phyloP scores from a whole-genome alignment of 35 echinoderm and acorn worm genomes.

The Nesometra sesokonis region DNA sequence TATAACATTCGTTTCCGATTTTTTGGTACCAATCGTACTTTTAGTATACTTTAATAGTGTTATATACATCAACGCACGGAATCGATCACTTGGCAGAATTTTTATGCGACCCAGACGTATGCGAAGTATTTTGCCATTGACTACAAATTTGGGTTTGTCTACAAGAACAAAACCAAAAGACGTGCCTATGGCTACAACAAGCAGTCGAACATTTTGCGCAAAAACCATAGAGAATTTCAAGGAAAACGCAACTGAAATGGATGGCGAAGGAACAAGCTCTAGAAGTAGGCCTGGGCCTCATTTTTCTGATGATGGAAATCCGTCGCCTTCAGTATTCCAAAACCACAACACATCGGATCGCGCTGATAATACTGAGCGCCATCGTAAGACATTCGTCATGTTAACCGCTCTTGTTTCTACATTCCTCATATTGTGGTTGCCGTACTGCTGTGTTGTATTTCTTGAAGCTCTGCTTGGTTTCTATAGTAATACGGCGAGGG shows the following conservation, averaged over 20 bases:
- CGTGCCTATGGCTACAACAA: background rate
- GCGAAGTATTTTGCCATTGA: background rate
- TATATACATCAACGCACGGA: conserved; percentile 26
- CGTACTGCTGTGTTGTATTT: background rate
- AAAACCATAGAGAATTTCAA: background rate
- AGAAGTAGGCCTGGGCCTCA: too few species aligned
- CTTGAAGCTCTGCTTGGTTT: too few species aligned
- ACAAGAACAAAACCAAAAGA: background rate
- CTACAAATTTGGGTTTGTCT: too few species aligned
- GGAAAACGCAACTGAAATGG: background rate
- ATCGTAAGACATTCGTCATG: conserved; percentile 26
- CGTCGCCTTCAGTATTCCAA: background rate
- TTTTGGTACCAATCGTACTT: conserved; percentile 19
- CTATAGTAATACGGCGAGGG: too few species aligned
- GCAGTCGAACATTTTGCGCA: background rate
- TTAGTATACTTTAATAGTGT: conserved; percentile 32
- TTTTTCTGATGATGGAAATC: too few species aligned
- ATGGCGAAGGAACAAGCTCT: too few species aligned
- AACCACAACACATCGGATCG: too few species aligned
- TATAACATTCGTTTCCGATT: conserved; percentile 33
- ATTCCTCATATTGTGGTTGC: conserved; percentile 45
- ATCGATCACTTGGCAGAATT: background rate
- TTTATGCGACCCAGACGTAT: too few species aligned
- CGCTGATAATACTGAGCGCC: too few species aligned
- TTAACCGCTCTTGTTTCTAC: conserved; percentile 19